Conservation (phyloP, 92 coral and sea anemone species). For the Phenganax marumi region DNA sequence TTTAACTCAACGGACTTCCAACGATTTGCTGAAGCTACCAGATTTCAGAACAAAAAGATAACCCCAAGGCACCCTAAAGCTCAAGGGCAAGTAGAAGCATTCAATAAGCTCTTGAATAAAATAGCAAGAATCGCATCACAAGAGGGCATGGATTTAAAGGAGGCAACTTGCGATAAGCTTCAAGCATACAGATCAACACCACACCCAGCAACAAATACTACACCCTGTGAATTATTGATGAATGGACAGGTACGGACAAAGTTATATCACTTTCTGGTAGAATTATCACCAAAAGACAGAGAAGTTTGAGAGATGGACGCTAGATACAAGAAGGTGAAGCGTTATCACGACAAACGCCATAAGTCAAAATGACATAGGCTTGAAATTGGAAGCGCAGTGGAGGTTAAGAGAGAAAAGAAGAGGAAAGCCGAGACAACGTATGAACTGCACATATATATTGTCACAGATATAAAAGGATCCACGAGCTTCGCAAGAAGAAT, state of each 20-base stretch:
- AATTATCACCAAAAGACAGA: background rate
- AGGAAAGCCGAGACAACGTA: conserved; percentile 51
- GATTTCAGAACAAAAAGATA: conserved; percentile 50
- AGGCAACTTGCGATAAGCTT: conserved; percentile 54
- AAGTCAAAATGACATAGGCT: background rate
- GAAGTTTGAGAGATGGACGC: too few relatives aligned
- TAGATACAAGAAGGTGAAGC: conserved; percentile 1
- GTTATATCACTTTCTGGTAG: background rate
- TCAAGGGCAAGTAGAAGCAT: conserved; percentile 56
- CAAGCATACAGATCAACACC: conserved; percentile 59
- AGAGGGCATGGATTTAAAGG: conserved; percentile 33
- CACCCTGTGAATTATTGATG: conserved; percentile 55
- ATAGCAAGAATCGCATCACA: conserved; percentile 40
- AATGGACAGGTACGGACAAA: conserved; percentile 33
- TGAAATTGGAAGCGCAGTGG: background rate
- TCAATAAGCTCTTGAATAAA: conserved; percentile 50
- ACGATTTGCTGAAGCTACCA: conserved; percentile 35
- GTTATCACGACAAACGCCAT: background rate
- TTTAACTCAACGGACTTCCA: conserved; percentile 53
- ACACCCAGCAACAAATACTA: conserved; percentile 53
- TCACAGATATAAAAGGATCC: conserved; percentile 52
- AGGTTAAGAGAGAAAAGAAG: conserved; percentile 40
- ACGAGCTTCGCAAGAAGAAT: conserved; percentile 60
- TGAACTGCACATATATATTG: conserved; percentile 57
- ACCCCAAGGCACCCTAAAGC: conserved; percentile 57